Evolutionary conservation across 1,140 invertebrate species (phyloP).

Genomic region (Druon quercuslanigerum): DNA sequence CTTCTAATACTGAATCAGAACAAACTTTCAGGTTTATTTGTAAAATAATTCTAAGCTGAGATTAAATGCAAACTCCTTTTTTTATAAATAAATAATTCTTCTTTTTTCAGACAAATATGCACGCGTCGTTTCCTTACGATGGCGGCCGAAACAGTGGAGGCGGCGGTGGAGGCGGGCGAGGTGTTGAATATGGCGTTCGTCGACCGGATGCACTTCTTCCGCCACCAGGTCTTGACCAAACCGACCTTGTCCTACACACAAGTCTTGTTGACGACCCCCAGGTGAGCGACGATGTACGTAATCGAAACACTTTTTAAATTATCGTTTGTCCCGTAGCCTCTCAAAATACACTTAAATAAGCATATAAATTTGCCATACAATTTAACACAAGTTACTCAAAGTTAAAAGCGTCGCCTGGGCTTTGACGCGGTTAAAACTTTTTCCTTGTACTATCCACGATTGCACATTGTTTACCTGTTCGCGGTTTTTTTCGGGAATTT

Average conservation of each 20-base stretch:
- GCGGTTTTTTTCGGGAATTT: neutral
- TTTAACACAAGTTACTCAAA: too few relatives aligned
- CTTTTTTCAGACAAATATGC: conserved; percentile 77
- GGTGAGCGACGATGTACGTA: conserved; percentile 76
- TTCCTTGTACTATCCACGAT: neutral
- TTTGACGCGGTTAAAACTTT: neutral
- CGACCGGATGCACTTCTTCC: conserved; percentile 80
- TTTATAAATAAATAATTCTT: neutral
- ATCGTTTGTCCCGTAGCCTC: neutral
- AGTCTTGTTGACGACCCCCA: conserved; percentile 76
- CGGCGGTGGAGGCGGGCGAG: conserved; percentile 71
- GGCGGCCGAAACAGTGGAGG: conserved; percentile 71
- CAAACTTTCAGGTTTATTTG: too few relatives aligned
- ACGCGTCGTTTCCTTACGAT: conserved; percentile 77
- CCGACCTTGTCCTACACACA: conserved; percentile 72
- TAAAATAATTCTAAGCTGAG: too few relatives aligned
- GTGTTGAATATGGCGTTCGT: conserved; percentile 74
- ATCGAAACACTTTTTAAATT: conserved; percentile 62
- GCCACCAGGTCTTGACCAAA: conserved; percentile 74
- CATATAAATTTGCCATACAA: too few relatives aligned
- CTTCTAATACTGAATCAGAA: too few relatives aligned
- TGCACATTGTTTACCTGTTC: neutral
- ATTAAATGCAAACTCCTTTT: too few relatives aligned
- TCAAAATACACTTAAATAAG: too few relatives aligned
- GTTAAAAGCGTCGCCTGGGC: too few relatives aligned